Conservation (phyloP, 2,888 invertebrate genomes). For the Meta bourneti region DNA sequence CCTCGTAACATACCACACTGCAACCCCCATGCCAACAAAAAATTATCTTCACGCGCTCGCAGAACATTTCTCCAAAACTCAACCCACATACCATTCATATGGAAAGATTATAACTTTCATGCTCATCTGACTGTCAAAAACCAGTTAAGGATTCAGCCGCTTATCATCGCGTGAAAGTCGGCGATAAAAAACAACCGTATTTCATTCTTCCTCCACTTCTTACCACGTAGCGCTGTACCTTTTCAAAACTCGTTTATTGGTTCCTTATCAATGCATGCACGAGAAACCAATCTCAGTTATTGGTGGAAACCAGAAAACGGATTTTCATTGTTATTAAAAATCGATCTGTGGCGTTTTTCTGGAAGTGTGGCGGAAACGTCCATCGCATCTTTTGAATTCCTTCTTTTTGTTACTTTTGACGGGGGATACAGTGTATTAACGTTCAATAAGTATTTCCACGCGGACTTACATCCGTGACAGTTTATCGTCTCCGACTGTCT, state of each 20-base stretch:
- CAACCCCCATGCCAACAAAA: not conserved
- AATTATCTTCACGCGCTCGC: not conserved
- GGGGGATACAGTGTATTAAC: conserved; percentile 54
- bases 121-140: conserved; percentile 52
- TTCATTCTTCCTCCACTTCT: not conserved
- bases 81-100: conserved; percentile 3
- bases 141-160: conserved; percentile 18
- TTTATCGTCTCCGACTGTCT: conserved; percentile 11
- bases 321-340: conserved; percentile 63
- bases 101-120: conserved; percentile 49
- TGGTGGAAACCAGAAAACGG: conserved; percentile 44
- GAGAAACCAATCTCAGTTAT: conserved; percentile 50
- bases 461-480: conserved; percentile 36
- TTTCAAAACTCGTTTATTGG: conserved; percentile 57
- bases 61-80: conserved; percentile 40
- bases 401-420: conserved; percentile 5
- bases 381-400: not conserved
- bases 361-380: not conserved
- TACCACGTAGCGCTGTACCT: conserved; percentile 16
- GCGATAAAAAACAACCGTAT: conserved; percentile 34
- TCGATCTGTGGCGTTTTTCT: conserved; percentile 47
- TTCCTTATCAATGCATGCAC: conserved; percentile 63
- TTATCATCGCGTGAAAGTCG: conserved; percentile 26
- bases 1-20: too few species aligned
- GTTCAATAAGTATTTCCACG: conserved; percentile 64